Evolutionary conservation across 2,888 invertebrate genomes (phyloP), one percentile per base, ranked within the genome.

Genomic region (Synergus itoensis): DNA sequence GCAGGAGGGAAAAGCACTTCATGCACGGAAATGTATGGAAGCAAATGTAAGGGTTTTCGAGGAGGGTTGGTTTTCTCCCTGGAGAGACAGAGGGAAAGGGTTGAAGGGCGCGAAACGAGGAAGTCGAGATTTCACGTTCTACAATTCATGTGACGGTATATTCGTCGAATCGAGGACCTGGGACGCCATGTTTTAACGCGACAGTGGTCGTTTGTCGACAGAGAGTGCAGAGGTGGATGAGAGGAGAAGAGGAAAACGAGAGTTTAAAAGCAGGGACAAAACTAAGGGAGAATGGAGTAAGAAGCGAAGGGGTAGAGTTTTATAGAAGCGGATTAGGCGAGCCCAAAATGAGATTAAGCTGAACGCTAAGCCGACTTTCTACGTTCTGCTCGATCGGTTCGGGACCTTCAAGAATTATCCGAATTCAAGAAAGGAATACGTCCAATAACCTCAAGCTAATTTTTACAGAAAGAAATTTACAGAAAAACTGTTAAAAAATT

Each of bases 301-400:
- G 14, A 9, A 43, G 43, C 16, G 43, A 67, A 53, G 69, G 48
- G 53, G 73, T 36, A 73, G 82, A 85, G 87, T 85, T 88, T 86
- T 85, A 83, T 83, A 85, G 85, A 86, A 87, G 87, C 83, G 88
- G 87, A 87, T 88, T 87, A 88, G 87, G 86, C 85, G 85, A 87
- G 85, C 86, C 87, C 86, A 85, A 88, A 90, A 89, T 87, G 87
- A 89, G 89, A 89, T 90, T 90, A 89, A 87, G 85, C 83, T 85
- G 85, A 86, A 85, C 83, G 86, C 86, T 87, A 89, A 89, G 88
- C 88, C 87, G 87, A 88, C 87, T 86, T 86, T 11, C 85, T 84
- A 84, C 86, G 86, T 88, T 88, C 85, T 85, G 86, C 85, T 87
- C 87, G 86, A 87, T 88, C 87, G 87, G 86, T 86, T 86, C 83